These are phyloP conservation scores for Argya squamiceps DNA, from an alignment of 2,797 vertebrate genomes.

Conservation along the genomic window DNA sequence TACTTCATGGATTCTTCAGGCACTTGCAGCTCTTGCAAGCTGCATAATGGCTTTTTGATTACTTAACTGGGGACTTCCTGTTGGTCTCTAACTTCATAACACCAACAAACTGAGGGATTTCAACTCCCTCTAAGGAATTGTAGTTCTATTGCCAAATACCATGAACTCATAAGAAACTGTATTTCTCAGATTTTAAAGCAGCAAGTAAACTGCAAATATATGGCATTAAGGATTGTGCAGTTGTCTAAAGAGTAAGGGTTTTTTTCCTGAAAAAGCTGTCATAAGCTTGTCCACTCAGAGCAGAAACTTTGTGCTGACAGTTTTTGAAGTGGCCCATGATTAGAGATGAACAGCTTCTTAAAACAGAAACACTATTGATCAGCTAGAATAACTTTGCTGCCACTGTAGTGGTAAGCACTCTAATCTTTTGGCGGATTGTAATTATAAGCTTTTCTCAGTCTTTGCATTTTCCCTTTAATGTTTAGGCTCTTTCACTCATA, in stretches of 20 bases:
- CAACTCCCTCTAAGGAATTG: not conserved
- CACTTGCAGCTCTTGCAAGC: not conserved
- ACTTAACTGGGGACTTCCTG: not conserved
- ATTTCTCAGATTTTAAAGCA: not conserved
- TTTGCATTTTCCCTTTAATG: not conserved
- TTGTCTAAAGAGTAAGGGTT: not conserved
- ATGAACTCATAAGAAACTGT: not conserved
- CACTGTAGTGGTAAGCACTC: not conserved
- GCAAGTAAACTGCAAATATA: not conserved
- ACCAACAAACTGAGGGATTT: not conserved
- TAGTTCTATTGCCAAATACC: not conserved
- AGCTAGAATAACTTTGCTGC: not conserved
- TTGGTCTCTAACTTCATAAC: not conserved
- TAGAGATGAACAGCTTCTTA: not conserved
- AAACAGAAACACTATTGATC: not conserved
- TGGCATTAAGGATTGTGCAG: not conserved
- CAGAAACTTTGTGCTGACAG: not conserved
- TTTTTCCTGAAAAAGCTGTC: not conserved
- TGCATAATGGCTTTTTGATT: not conserved
- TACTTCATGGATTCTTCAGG: not conserved
- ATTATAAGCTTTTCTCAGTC: not conserved
- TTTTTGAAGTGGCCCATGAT: not conserved
- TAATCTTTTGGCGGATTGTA: slow-evolving; percentile 4
- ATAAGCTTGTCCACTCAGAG: not conserved
- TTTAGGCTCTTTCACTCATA: not conserved